Conservation (phyloP, 1,140 invertebrate species). For the Spodoptera litura region DNA sequence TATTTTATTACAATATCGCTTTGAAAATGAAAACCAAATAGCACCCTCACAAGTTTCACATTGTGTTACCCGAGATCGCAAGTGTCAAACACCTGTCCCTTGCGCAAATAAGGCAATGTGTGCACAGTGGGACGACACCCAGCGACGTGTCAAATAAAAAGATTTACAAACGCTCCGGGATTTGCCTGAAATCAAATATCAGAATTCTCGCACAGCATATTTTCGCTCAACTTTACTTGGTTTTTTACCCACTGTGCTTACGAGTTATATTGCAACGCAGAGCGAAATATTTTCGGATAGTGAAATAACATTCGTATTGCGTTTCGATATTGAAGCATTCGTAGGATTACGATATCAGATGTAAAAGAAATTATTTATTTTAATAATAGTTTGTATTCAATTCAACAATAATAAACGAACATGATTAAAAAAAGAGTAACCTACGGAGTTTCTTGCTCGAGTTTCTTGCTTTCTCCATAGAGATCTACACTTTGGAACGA, state of each 20-base stretch:
- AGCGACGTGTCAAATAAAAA: slow-evolving; percentile 39
- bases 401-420: too few species aligned
- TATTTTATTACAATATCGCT: background rate
- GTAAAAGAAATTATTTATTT: too few species aligned
- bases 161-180: slow-evolving; percentile 31
- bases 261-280: background rate
- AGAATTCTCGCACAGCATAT: slow-evolving; percentile 18
- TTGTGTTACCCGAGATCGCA: slow-evolving; percentile 15
- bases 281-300: background rate
- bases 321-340: background rate
- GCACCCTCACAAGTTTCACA: background rate
- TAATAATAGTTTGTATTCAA: too few species aligned
- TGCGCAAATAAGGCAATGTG: slow-evolving; percentile 32
- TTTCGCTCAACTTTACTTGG: slow-evolving; percentile 14
- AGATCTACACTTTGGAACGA: too few species aligned
- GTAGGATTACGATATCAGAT: too few species aligned
- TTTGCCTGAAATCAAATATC: slow-evolving; percentile 38
- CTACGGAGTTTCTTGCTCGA: too few species aligned
- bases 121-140: slow-evolving; percentile 26
- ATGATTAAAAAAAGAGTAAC: too few species aligned
- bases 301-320: background rate
- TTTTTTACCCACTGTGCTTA: slow-evolving; percentile 3
- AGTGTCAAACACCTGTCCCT: slow-evolving; percentile 26
- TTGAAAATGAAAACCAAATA: slow-evolving; percentile 20
- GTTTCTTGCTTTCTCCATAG: too few species aligned